These are phyloP conservation scores for Rhinoderma darwinii DNA, from an alignment of 2,113 vertebrate genomes.

Conservation along the genomic window DNA sequence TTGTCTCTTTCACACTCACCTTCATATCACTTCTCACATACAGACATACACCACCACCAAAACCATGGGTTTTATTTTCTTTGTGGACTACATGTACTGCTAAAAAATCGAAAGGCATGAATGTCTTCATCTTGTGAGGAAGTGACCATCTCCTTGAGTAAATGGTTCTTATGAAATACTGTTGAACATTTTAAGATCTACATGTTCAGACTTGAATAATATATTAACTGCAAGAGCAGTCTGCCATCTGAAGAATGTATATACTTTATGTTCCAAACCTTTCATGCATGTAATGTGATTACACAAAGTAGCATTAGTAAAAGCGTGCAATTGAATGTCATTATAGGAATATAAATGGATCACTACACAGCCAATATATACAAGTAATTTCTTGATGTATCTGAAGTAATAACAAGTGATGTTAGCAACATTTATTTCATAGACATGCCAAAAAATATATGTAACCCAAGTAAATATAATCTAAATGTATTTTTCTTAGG, in stretches of 20 bases:
- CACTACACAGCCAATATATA: neutral
- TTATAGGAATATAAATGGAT: neutral
- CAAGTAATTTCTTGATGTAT: neutral
- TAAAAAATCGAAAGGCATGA: no score
- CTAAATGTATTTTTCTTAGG: no score
- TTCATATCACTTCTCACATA: no score
- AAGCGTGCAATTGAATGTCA: neutral
- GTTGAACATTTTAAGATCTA: neutral
- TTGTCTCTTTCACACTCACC: no score
- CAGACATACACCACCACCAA: no score
- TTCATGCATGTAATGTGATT: neutral
- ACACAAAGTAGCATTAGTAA: neutral
- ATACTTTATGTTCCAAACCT: neutral
- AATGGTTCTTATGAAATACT: neutral
- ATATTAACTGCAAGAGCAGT: neutral
- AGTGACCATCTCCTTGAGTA: no score
- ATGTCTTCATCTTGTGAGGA: no score
- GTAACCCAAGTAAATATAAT: no score
- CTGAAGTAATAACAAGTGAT: neutral
- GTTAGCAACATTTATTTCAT: no score
- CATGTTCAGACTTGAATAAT: slow-evolving; percentile 30
- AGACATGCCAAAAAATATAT: no score
- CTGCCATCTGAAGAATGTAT: neutral
- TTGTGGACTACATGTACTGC: no score
- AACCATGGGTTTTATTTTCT: no score